These are phyloP conservation scores for Enteromius fasciolatus DNA, from an alignment of 2,797 vertebrate species.

Conservation along the genomic window DNA sequence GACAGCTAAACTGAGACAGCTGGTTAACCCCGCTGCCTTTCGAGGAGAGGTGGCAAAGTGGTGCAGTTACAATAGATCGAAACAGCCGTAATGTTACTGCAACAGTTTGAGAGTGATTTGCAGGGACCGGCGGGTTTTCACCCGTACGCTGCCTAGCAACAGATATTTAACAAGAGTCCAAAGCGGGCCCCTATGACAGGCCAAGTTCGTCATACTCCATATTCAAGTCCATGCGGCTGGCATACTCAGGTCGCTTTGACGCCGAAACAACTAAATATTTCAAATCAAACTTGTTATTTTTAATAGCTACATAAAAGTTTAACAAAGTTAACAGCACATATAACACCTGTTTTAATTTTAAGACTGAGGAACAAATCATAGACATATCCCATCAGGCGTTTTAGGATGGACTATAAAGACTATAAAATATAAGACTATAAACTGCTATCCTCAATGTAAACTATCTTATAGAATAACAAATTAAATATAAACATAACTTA, in stretches of 20 bases:
- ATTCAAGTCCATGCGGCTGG: neutral
- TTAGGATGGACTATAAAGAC: neutral
- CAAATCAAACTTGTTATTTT: neutral
- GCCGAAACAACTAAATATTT: neutral
- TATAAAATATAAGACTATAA: neutral
- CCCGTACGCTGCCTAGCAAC: slow-evolving; percentile 41
- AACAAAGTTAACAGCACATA: neutral
- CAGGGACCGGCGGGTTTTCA: slow-evolving; percentile 28
- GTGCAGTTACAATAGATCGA: slow-evolving; percentile 55
- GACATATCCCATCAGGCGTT: neutral
- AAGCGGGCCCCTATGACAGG: neutral
- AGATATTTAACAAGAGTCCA: slow-evolving; percentile 36
- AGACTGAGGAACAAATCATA: neutral
- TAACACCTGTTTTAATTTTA: neutral
- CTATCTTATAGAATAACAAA: neutral
- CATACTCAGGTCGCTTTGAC: neutral
- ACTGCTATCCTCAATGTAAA: neutral
- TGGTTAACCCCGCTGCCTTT: slow-evolving; percentile 54
- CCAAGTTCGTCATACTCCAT: neutral
- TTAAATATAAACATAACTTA: neutral
- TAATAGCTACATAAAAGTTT: neutral
- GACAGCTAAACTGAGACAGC: slow-evolving; percentile 47
- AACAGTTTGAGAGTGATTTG: slow-evolving; percentile 44
- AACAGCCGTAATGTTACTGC: slow-evolving; percentile 43
- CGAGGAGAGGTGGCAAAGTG: slow-evolving; percentile 46